Conservation (phyloP, 2,888 invertebrate genomes). For the Dynastes tityus region DNA sequence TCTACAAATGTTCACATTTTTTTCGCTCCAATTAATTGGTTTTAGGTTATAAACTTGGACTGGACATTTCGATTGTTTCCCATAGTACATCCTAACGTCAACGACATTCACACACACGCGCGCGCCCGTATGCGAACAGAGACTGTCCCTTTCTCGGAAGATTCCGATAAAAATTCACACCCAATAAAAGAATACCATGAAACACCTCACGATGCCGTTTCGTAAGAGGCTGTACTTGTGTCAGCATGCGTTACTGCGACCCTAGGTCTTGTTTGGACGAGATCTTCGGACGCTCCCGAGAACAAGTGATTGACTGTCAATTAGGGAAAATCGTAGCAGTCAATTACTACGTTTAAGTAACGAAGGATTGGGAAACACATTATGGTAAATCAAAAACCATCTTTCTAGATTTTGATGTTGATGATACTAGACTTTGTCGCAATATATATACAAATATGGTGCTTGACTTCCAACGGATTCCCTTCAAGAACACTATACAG, state of each 20-base stretch:
- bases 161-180: slow-evolving; percentile 43
- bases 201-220: slow-evolving; percentile 7
- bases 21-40: too few species aligned
- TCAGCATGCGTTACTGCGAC: slow-evolving; percentile 3
- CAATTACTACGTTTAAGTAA: background rate
- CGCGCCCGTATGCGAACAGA: background rate
- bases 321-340: slow-evolving; percentile 4
- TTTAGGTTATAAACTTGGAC: too few species aligned
- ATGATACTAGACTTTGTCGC: too few species aligned
- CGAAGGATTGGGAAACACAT: background rate
- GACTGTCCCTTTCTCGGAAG: slow-evolving; percentile 43
- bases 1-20: too few species aligned
- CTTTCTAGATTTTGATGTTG: too few species aligned
- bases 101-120: background rate
- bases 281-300: background rate
- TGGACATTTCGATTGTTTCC: too few species aligned
- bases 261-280: background rate
- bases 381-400: too few species aligned
- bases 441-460: too few species aligned
- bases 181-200: slow-evolving; percentile 49
- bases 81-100: background rate
- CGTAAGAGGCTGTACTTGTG: background rate
- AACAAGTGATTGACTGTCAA: background rate
- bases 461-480: too few species aligned
- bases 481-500: too few species aligned